phyloP scores from a whole-genome alignment of 2,888 invertebrate genomes.

The Eupithecia inturbata region DNA sequence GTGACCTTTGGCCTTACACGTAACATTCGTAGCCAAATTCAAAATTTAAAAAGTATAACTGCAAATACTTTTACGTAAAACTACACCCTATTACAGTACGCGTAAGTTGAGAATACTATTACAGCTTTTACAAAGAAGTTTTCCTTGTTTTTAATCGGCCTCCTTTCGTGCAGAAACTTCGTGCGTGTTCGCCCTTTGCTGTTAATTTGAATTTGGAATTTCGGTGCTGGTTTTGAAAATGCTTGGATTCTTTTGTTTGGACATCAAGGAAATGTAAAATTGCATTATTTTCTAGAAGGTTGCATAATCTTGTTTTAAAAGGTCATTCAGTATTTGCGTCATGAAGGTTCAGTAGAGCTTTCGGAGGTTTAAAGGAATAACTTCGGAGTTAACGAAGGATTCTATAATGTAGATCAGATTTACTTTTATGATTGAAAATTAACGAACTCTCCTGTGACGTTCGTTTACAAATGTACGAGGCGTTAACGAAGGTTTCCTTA shows the following conservation, averaged over 20 bases:
- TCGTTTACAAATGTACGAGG: no score
- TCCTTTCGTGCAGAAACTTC: slow-evolving; percentile 53
- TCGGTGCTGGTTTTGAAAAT: slow-evolving; percentile 42
- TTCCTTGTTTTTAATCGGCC: slow-evolving; percentile 52
- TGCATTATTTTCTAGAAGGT: slow-evolving; percentile 20
- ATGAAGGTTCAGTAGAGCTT: neutral
- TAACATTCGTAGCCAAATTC: slow-evolving; percentile 50
- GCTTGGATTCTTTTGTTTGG: slow-evolving; percentile 27
- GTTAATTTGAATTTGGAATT: slow-evolving; percentile 63
- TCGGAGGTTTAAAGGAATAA: neutral
- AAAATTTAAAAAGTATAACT: slow-evolving; percentile 55
- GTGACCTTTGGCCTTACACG: slow-evolving; percentile 75
- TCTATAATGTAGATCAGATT: no score
- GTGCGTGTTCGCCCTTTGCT: slow-evolving; percentile 68
- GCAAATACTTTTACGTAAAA: slow-evolving; percentile 26
- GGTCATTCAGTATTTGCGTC: slow-evolving; percentile 14
- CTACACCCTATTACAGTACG: neutral
- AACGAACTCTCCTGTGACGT: no score
- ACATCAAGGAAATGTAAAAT: slow-evolving; percentile 28
- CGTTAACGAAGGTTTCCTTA: no score
- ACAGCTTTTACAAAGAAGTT: slow-evolving; percentile 40
- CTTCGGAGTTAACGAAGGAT: no score
- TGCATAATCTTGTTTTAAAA: slow-evolving; percentile 18
- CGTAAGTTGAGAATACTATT: slow-evolving; percentile 13
- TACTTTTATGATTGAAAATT: no score